phyloP scores from a whole-genome alignment of 2,113 vertebrate species.

The Ailuropoda melanoleuca region DNA sequence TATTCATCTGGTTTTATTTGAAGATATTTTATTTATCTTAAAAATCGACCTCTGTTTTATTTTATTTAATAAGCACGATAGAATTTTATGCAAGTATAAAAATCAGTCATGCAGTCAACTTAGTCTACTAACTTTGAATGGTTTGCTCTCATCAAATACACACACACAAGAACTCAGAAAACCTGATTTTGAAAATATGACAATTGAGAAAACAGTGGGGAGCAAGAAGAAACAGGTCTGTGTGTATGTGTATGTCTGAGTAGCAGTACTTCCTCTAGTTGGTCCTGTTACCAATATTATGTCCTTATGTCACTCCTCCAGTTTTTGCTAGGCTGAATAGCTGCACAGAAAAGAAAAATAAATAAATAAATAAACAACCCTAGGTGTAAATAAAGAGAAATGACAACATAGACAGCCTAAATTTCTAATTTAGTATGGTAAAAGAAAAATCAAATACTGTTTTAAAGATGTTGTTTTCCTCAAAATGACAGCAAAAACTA shows the following conservation, averaged over 20 bases:
- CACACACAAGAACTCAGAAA: neutral
- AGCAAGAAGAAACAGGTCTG: neutral
- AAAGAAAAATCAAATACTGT: constrained; percentile 9
- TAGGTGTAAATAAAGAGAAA: neutral
- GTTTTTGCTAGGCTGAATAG: neutral
- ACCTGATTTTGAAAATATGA: neutral
- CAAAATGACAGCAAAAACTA: neutral
- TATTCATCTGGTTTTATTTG: neutral
- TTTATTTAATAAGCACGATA: neutral
- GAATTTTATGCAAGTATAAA: neutral
- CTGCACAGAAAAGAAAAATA: neutral
- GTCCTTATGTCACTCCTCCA: neutral
- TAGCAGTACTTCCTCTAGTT: neutral
- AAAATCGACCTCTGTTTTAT: neutral
- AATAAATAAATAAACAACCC: neutral
- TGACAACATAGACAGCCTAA: neutral
- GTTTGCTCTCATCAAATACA: neutral
- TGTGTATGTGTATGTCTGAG: neutral
- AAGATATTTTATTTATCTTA: neutral
- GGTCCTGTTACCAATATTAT: neutral
- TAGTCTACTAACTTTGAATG: neutral
- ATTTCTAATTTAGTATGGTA: neutral
- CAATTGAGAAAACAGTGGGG: neutral
- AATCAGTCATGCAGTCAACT: neutral
- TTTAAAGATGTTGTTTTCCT: neutral